Base-by-base conservation (phyloP, 2,888 invertebrate genomes). In the Rotaria macrura region DNA sequence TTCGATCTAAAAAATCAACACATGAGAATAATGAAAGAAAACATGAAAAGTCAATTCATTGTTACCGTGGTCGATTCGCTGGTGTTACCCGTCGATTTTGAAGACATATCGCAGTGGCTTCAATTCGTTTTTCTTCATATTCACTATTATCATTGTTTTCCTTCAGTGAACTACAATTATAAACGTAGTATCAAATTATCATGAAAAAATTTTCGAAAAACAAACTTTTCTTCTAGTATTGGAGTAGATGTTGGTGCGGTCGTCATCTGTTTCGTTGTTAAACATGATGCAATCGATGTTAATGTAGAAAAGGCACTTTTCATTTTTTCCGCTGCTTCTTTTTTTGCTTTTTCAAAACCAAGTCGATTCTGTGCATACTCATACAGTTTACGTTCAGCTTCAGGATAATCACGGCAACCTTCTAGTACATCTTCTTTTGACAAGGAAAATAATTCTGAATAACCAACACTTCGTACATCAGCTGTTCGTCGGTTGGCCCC, bases 401-500 rank as follows among this genome's bases (percentile, higher is more conserved):
- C 85, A 4, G 86, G 86, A 84, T 86, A 86, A 54, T 86, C 86
- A 29, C 83, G 85, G 17, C 85, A 72, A 29, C 85, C 89, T 83
- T 88, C 85, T 87, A 89, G 88, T 0, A 89, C 88, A 86, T 89
- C 89, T 85, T 88, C 88, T 40, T 89, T 87, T 5, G 89, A 89
- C 34, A 89, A 87, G 84, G 89, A 88, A 25, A 89, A 87, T 14
- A 89, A 87, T 79, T 89, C 89, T 1, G 89, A 89, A 85, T 89
- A 89, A 0, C 89, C 89, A 23, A 89, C 87, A 17, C 89, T 88
- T 72, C 89, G 87, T 12, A 89, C 89, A 86, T 89, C 89, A 40
- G 89, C 89, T n/a, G 89, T 90, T 29, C 89, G 88, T 84, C 88
- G 97, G 17, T 96, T 93, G 29, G 97, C 91, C 5, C 90, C 96